Base-by-base conservation (phyloP, 2,888 invertebrate genomes). In the Galerucella nymphaeae region DNA sequence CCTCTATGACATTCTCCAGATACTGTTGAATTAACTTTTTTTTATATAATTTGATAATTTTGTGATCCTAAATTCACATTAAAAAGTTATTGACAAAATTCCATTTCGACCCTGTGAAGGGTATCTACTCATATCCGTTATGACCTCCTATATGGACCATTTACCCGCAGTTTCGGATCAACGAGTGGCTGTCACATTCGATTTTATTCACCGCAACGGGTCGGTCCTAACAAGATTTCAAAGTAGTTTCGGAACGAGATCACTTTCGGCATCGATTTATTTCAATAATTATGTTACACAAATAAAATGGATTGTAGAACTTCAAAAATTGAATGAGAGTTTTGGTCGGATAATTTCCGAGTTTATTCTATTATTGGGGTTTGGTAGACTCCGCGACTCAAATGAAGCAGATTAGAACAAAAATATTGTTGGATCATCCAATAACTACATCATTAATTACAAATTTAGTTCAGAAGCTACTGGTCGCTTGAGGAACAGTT, bases 181-280 rank as follows among this genome's bases (percentile, higher is more conserved):
- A 30, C 30, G 30, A 16, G 13, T 10, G 18, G 18, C 38, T 59
- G 38, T 59, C 59, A 38, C 59, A 59, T 59, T 23, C 59, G 30
- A 59, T 59, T 59, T 59, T 59, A 59, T 59, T 38, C 14, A 38
- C 6, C 30, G 30, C 6, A 30, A 30, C 11, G 57, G 57, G 20
- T 57, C 23, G 38, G 13, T 13, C 16, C 59, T 59, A 59, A 59
- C 59, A 59, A 59, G 59, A 38, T 59, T 59, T 59, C 30, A 14
- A 38, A 38, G 13, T 59, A 30, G 16, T 59, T 59, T 13, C 16
- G 9, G 14, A 59, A 59, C 38, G 14, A 59, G n/a, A 10, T 59
- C 38, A n/a, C 30, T 38, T 38, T 16, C 16, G 10, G 30, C 30
- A 41, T 14, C 20, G 59, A 59, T 59, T 59, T 38, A 23, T 59